Evolutionary conservation across 2,797 vertebrate species (phyloP).

Genomic region (Neopelma chrysocephalum): DNA sequence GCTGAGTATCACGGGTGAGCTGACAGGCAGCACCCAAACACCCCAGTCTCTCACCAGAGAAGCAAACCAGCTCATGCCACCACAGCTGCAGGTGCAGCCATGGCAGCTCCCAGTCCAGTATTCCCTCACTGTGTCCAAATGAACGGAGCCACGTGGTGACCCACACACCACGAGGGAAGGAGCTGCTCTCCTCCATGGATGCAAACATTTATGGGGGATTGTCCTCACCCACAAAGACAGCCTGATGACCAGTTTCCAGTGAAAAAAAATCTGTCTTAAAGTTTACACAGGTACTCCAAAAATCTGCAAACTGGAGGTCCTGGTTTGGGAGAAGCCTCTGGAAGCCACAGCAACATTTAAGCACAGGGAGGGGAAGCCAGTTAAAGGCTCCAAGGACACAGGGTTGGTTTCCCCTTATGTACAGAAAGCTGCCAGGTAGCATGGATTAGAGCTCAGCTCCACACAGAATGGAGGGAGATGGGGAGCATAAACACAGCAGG

Average conservation of each 20-base stretch:
- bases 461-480: neutral
- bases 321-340: neutral
- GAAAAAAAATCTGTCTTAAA: neutral
- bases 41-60: neutral
- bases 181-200: neutral
- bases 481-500: neutral
- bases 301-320: neutral
- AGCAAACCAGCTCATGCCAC: conserved; percentile 1
- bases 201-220: neutral
- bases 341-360: neutral
- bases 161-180: neutral
- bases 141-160: neutral
- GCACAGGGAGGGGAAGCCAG: neutral
- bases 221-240: neutral
- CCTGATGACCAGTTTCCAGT: neutral
- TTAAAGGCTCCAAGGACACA: neutral
- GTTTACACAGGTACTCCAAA: neutral
- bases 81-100: neutral
- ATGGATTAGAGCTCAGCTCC: neutral
- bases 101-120: rapidly evolving
- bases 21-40: conserved; percentile 12
- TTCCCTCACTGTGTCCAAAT: neutral
- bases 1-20: neutral
- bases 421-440: neutral
- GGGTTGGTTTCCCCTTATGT: neutral